Evolutionary conservation across 35 echinoderm and acorn worm species (phyloP).

Genomic region (Holothuria glaberrima): DNA sequence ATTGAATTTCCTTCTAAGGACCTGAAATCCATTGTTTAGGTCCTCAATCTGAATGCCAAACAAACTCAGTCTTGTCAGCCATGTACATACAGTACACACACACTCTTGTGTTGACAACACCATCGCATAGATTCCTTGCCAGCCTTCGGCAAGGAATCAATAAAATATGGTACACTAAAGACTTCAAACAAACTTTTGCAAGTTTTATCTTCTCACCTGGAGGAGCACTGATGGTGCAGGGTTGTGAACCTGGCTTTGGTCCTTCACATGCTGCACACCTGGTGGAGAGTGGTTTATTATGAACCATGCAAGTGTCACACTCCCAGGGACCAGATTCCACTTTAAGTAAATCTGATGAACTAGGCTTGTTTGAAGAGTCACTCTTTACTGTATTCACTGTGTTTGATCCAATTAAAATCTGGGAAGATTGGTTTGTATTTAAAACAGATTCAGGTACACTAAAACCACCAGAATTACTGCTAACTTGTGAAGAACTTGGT

Average conservation of each 20-base stretch:
- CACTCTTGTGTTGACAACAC: too few relatives aligned
- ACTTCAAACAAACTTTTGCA: not conserved
- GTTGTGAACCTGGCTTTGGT: conserved; percentile 79
- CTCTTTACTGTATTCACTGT: not conserved
- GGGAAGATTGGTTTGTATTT: not conserved
- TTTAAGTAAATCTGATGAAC: conserved; percentile 58
- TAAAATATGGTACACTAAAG: too few relatives aligned
- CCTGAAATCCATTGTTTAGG: too few relatives aligned
- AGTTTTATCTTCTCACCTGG: conserved; percentile 71
- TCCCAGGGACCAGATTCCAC: conserved; percentile 61
- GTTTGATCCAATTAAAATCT: not conserved
- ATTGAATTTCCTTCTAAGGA: too few relatives aligned
- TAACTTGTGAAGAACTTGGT: conserved; percentile 21
- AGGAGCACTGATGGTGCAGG: conserved; percentile 63
- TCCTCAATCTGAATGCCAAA: too few relatives aligned
- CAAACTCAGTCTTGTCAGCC: too few relatives aligned
- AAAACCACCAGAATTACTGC: not conserved
- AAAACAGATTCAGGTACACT: not conserved
- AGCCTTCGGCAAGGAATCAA: too few relatives aligned
- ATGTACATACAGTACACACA: too few relatives aligned
- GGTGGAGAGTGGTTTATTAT: conserved; percentile 65
- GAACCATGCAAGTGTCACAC: conserved; percentile 89
- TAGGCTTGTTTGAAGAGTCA: not conserved
- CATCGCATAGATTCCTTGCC: too few relatives aligned
- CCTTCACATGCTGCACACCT: conserved; percentile 89